Percentiles rank a stretch among this genome's conserved stretches.
These are phyloP conservation scores for Oryzias javanicus DNA, from an alignment of 2,113 vertebrate genomes.

Conservation along the genomic window DNA sequence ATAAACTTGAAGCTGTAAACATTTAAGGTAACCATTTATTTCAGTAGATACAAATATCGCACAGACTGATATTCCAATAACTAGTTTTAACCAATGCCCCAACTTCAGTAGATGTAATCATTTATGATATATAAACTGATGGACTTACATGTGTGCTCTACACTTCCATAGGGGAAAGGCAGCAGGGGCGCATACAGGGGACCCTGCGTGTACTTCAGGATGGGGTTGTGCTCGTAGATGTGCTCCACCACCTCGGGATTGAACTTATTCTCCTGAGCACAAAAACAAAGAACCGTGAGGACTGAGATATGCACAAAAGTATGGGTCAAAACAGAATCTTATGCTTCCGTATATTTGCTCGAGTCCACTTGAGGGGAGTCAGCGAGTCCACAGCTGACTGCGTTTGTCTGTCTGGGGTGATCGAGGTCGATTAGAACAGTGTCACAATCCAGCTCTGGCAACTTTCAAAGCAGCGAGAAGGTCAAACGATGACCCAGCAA, in stretches of 20 bases:
- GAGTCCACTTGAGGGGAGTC: conserved; percentile 1
- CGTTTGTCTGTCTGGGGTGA: conserved; percentile 44
- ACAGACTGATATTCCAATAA: too few relatives aligned
- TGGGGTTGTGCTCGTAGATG: conserved; percentile 91
- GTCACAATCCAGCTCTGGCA: conserved; percentile 54
- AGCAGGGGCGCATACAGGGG: conserved; percentile 92
- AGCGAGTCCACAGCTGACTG: conserved; percentile 29
- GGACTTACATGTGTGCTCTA: conserved; percentile 85
- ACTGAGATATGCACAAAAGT: background rate
- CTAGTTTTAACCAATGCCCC: background rate
- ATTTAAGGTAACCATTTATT: too few relatives aligned
- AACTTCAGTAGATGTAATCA: background rate
- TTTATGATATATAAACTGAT: conserved; percentile 6
- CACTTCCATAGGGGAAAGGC: conserved; percentile 88
- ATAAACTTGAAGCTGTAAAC: too few relatives aligned
- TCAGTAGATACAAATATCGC: too few relatives aligned
- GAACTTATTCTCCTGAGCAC: conserved; percentile 84
- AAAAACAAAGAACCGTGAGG: background rate
- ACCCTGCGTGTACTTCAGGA: conserved; percentile 89
- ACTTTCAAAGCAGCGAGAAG: conserved; percentile 58
- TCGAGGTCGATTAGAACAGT: conserved; percentile 37
- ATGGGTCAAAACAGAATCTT: background rate
- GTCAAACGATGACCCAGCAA: conserved; percentile 64
- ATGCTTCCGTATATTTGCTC: conserved; percentile 1
- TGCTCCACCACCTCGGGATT: conserved; percentile 90